Evolutionary conservation across 2,888 invertebrate genomes (phyloP), one percentile per base, ranked within the genome.

Genomic region (Peribatodes rhomboidaria): DNA sequence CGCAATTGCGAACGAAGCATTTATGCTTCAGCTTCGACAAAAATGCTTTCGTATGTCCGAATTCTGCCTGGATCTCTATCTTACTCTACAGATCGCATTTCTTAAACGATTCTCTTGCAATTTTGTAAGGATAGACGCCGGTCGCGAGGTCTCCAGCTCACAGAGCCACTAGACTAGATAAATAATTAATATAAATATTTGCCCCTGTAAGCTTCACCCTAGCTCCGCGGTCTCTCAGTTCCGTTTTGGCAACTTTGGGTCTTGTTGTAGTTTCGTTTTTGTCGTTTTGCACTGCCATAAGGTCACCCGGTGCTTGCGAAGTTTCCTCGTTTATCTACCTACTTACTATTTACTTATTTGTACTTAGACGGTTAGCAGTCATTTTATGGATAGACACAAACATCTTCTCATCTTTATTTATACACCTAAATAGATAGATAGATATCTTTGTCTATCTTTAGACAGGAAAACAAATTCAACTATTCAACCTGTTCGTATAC

Each of bases 221-320:
- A 18, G 16, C 0, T 46, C 44, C 55, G 55, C 20, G 14, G 8
- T 13, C 14, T 13, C 22, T 81, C 22, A 16, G 80, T 81, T 84
- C 72, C 68, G 79, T 78, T 84, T 84, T 80, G 65, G 61, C 44
- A 60, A 53, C 47, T 65, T 69, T 49, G 71, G 67, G 56, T 56
- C 72, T 75, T 77, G 73, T 75, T 65, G 73, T 75, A 63, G 67
- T 73, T 75, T 76, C 73, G 68, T 73, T 76, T 78, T 78, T 72
- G 75, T 80, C 64, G 74, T 76, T 76, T 79, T 70, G 69, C 77
- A 76, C 73, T 77, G 76, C 69, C 74, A 4, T 80, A 77, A 82
- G 81, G 82, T 77, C 80, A 72, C 65, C 74, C 66, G 44, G 72
- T 72, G 60, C 74, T 68, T 59, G 65, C 62, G 49, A 67, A 65